phyloP scores from a whole-genome alignment of 2,113 vertebrate species.

The Myotis brandtii region DNA sequence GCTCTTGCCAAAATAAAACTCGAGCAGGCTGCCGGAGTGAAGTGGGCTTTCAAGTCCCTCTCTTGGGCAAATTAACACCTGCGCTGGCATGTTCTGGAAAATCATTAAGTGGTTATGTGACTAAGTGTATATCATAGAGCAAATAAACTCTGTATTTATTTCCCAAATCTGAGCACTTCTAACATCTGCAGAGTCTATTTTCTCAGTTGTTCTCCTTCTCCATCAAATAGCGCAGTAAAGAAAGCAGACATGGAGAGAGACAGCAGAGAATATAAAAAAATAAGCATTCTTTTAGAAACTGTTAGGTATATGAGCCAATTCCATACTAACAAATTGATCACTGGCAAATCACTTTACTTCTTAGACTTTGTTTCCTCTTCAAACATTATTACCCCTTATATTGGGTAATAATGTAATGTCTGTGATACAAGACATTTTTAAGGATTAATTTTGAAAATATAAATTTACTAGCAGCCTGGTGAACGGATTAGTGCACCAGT shows the following conservation, averaged over 20 bases:
- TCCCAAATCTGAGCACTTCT: not conserved
- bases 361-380: constrained; percentile 13
- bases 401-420: not conserved
- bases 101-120: constrained; percentile 11
- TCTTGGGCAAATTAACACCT: constrained; percentile 64
- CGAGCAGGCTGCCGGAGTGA: not conserved
- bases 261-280: not conserved
- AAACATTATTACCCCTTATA: not conserved
- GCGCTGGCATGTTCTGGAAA: constrained; percentile 43
- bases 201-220: not conserved
- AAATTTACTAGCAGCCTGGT: not conserved
- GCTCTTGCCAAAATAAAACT: constrained; percentile 63
- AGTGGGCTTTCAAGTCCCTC: constrained; percentile 53
- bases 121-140: constrained; percentile 39
- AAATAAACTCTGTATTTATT: constrained; percentile 51
- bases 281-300: constrained; percentile 1
- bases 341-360: not conserved
- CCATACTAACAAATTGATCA: not conserved
- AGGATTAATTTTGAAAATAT: not conserved
- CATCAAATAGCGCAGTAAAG: not conserved
- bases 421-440: not conserved
- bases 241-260: not conserved
- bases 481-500: too few species aligned
- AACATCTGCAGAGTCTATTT: not conserved
- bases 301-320: not conserved